A percentile compares a stretch with the other conserved stretches of the same genome.
These are phyloP conservation scores for Caenorhabditis virilis DNA, from an alignment of 2,888 invertebrate species.

Conservation along the genomic window DNA sequence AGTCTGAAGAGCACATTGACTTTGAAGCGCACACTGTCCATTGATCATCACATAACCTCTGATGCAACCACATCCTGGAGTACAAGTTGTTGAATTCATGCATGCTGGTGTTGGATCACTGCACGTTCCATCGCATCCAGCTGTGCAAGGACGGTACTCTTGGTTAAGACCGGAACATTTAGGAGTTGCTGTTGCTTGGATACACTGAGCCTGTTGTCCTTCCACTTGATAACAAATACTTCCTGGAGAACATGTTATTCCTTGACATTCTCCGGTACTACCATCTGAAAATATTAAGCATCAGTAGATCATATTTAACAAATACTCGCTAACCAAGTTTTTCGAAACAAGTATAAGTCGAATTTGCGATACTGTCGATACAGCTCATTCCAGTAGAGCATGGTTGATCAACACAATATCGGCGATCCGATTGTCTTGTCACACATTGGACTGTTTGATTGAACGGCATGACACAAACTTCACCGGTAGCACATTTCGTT, in stretches of 20 bases:
- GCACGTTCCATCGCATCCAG: slow-evolving; percentile 22
- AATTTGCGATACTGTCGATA: slow-evolving; percentile 15
- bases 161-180: slow-evolving; percentile 13
- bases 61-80: slow-evolving; percentile 24
- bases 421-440: slow-evolving; percentile 1
- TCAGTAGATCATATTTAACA: too few relatives aligned
- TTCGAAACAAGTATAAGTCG: slow-evolving; percentile 16
- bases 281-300: slow-evolving; percentile 22
- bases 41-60: slow-evolving; percentile 16
- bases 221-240: slow-evolving; percentile 21
- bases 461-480: slow-evolving; percentile 13
- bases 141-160: slow-evolving; percentile 19
- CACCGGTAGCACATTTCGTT: neutral
- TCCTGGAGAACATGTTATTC: slow-evolving; percentile 18
- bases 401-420: slow-evolving; percentile 24
- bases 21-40: slow-evolving; percentile 16
- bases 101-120: slow-evolving; percentile 6
- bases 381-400: slow-evolving; percentile 20
- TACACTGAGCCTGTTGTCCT: slow-evolving; percentile 18
- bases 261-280: slow-evolving; percentile 14
- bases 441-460: slow-evolving; percentile 10
- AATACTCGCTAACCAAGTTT: slow-evolving; percentile 15
- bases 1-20: slow-evolving; percentile 2
- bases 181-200: slow-evolving; percentile 16
- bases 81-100: slow-evolving; percentile 17